Conservation (phyloP, 2,113 vertebrate species). For the Sarotherodon lohbergeri region DNA sequence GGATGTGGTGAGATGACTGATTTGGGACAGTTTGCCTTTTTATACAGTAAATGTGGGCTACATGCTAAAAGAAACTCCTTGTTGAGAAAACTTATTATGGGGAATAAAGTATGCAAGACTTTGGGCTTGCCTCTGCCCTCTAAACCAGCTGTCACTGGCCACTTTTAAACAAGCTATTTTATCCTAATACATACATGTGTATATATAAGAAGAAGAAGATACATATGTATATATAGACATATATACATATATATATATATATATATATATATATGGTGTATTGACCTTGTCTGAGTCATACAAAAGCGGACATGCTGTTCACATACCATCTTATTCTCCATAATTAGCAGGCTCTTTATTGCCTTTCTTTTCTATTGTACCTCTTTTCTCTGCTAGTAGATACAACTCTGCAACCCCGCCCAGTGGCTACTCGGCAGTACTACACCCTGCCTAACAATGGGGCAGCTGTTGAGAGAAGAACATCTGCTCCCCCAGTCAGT, state of each 20-base stretch:
- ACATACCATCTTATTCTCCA: neutral
- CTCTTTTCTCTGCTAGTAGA: constrained; percentile 68
- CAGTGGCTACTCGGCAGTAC: constrained; percentile 82
- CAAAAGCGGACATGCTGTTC: neutral
- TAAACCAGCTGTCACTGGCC: constrained; percentile 18
- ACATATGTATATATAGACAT: neutral
- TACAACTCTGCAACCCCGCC: constrained; percentile 80
- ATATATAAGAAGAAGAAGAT: too few relatives aligned
- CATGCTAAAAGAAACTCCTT: constrained; percentile 6
- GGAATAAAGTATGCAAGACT: constrained; percentile 46
- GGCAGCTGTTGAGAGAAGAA: constrained; percentile 81
- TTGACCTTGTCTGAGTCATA: constrained; percentile 1
- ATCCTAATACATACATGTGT: neutral
- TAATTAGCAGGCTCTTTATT: neutral
- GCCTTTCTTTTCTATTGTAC: neutral
- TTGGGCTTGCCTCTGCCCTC: constrained; percentile 34
- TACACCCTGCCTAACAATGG: constrained; percentile 81
- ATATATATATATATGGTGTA: neutral
- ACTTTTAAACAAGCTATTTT: constrained; percentile 14
- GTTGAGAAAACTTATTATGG: constrained; percentile 9
- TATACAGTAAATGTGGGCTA: constrained; percentile 33
- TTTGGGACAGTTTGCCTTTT: constrained; percentile 17
- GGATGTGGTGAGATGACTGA: constrained; percentile 5
- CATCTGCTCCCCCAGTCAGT: constrained; percentile 64
- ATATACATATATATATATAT: too few relatives aligned